A percentile compares a stretch with the other conserved stretches of the same genome.
Conservation (phyloP, 2,797 vertebrate genomes). For the Sebastes matsubarae region DNA sequence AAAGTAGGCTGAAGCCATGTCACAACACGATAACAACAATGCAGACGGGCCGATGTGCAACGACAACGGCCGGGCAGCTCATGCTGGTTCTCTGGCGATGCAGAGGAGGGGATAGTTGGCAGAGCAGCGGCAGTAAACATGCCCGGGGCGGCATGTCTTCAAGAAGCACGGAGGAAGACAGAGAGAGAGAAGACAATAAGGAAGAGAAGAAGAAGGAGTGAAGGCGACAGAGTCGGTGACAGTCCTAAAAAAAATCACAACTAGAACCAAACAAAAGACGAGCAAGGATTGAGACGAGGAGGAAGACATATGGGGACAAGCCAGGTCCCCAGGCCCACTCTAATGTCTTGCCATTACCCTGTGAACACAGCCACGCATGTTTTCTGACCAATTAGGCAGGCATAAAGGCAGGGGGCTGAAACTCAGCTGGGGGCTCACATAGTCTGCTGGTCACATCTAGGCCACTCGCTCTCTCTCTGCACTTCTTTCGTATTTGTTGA, state of each 20-base stretch:
- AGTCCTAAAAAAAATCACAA: neutral
- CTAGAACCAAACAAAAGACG: neutral
- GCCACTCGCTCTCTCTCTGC: constrained; percentile 43
- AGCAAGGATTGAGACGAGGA: neutral
- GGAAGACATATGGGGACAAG: constrained; percentile 20
- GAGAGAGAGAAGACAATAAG: neutral
- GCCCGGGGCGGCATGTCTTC: constrained; percentile 19
- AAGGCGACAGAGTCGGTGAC: neutral
- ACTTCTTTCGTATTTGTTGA: constrained; percentile 47
- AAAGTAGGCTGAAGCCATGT: constrained; percentile 57
- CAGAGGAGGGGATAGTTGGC: constrained; percentile 46
- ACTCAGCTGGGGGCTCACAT: constrained; percentile 62
- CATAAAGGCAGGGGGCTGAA: constrained; percentile 65
- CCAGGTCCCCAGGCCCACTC: constrained; percentile 34
- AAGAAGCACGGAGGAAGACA: constrained; percentile 8
- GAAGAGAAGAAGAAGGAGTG: neutral
- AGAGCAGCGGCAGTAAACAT: constrained; percentile 35
- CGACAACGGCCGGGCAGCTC: constrained; percentile 40
- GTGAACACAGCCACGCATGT: constrained; percentile 63
- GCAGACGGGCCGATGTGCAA: constrained; percentile 23
- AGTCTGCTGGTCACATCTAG: constrained; percentile 71
- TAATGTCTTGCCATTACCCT: constrained; percentile 52
- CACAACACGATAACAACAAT: constrained; percentile 54
- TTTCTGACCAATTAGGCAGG: constrained; percentile 81
- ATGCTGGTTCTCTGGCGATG: constrained; percentile 20